These are phyloP conservation scores for Toxostoma redivivum DNA, from an alignment of 2,113 vertebrate genomes.

Conservation along the genomic window DNA sequence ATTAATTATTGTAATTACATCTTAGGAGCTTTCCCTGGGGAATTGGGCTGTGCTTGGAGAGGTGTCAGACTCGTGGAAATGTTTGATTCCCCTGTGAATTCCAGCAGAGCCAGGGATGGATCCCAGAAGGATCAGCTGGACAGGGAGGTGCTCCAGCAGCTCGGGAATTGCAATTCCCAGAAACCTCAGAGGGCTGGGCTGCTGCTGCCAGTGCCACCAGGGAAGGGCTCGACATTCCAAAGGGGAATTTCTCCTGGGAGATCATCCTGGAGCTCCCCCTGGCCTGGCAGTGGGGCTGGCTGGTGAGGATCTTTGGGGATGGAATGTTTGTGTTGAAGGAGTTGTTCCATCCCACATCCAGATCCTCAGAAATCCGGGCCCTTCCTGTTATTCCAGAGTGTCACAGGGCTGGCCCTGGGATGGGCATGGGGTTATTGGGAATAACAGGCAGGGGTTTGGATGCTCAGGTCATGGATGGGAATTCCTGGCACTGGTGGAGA, in stretches of 20 bases:
- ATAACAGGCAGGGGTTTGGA: not conserved
- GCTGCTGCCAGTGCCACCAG: not conserved
- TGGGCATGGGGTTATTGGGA: not conserved
- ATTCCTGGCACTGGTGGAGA: not conserved
- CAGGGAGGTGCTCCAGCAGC: not conserved
- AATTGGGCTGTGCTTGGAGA: not conserved
- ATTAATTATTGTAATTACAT: not conserved
- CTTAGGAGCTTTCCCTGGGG: not conserved
- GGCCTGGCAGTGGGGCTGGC: not conserved
- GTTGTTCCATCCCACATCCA: constrained; percentile 7
- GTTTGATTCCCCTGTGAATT: not conserved
- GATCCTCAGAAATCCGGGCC: not conserved
- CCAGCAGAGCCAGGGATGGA: not conserved
- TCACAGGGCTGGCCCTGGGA: not conserved
- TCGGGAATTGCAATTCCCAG: rapidly evolving
- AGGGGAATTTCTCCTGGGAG: not conserved
- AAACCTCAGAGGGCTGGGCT: not conserved
- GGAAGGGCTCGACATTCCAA: not conserved
- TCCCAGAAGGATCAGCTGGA: not conserved
- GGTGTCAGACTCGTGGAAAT: not conserved
- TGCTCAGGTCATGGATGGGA: not conserved
- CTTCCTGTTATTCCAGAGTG: not conserved
- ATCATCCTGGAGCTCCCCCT: not conserved
- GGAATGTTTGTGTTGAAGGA: not conserved
- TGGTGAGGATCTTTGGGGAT: not conserved